Evolutionary conservation across 2,888 invertebrate genomes (phyloP), one percentile per base, ranked within the genome.

Genomic region (Sceliomorpha sp.): DNA sequence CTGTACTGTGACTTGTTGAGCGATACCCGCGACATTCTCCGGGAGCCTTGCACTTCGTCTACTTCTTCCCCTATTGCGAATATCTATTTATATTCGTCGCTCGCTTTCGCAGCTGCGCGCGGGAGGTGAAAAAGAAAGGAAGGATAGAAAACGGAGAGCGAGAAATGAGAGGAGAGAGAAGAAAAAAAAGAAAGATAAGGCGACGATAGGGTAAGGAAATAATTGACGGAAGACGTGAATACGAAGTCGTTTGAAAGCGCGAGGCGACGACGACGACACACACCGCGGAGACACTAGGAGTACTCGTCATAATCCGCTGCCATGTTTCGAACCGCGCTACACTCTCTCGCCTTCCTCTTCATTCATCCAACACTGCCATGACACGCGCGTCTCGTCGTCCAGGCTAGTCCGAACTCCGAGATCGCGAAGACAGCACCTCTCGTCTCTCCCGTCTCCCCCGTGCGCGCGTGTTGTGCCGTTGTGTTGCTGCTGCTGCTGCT

Each of bases 1-100:
- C 85, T 83, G 78, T 83, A 83, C 81, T 86, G 86, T 70, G 88
- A 87, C 81, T 88, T 88, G 84, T 84, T 88, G 75, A 88, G 85
- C 76, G 88, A 87, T 73, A 84, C 87, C 72, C 86, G 84, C 82
- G 88, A 88, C 88, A 88, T 87, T 81, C 75, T 85, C 51, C 59
- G 36, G 32, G 39, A 42, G 66, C 53, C 40, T 34, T 44, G 45
- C 69, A 68, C 71, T 72, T 56, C 58, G 47, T 62, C 26, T 45
- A 45, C 44, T 26, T 55, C 10, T 39, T 39, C 9, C 39, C 39
- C 24, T 39, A 20, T 55, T 13, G 27, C 10, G 27, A 53, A 44
- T 44, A 44, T 55, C 55, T 55, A 55, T 55, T 55, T 34, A 44
- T 55, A 55, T 36, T 7, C 15, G 10, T 15, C 3, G 17, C 15